Evolutionary conservation across 92 coral and sea anemone species (phyloP), one percentile per base, ranked within the genome.

Genomic region (Galaxea fascicularis): DNA sequence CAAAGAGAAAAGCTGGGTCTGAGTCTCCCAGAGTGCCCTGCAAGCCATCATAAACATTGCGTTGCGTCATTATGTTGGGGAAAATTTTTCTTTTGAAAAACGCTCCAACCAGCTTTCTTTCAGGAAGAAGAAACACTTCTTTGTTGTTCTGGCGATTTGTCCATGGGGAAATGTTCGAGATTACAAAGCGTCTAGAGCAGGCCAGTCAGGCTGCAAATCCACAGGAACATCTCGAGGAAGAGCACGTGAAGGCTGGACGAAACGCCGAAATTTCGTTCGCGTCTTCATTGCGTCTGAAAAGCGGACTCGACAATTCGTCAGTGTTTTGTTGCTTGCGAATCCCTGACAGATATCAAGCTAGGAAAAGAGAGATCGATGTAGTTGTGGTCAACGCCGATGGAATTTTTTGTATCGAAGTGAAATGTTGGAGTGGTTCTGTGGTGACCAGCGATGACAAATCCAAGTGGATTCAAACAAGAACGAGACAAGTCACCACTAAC

Each of bases 161-260:
- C 10, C 25, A 72, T 39, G 63, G 28, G 77, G 79, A 57, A 25
- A 96, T 96, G 99, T 96, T 96, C 78, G 89, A 94, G 20, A 82
- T 96, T 73, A 79, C 93, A 26, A 92, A 91, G 63, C 90, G 99
- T 30, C 90, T 96, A 58, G 98, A 96, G 70, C 98, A 96, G 52
- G 99, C 96, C 10, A 89, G 89, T 66, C 95, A 90, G 68, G 98
- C 96, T 8, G 93, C 95, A 58, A 92, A 92, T 78, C 99, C 99
- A 14, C 91, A 87, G 10, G 99, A 96, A 81, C 93, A 96, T 71
- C 70, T 66, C 18, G 99, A 92, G 74, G 89, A 86, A 21, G 98
- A 94, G 74, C 99, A 91, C 67, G 88, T 87, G 47, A 92, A 89
- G 87, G 97, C 98, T 21, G 99, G 99, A 71, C 90, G 99, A 60